Evolutionary conservation across 2,113 vertebrate species (phyloP).

Genomic region (Turnix velox): DNA sequence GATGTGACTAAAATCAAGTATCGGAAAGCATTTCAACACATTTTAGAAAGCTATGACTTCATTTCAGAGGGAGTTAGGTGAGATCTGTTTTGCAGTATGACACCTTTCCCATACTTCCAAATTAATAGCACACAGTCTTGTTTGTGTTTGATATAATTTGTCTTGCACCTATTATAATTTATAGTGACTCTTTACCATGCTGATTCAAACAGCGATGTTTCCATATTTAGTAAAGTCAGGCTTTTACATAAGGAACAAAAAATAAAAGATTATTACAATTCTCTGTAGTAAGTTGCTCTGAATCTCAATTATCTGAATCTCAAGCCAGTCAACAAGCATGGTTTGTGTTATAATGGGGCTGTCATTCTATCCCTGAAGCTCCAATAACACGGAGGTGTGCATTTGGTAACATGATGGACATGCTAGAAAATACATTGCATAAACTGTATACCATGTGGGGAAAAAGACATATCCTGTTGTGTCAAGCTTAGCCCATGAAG

Average conservation of each 20-base stretch:
- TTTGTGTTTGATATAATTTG: not conserved
- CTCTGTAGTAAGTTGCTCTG: not conserved
- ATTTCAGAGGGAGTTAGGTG: not conserved
- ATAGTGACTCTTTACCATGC: not conserved
- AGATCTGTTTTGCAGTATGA: not conserved
- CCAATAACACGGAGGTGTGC: not conserved
- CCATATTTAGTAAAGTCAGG: not conserved
- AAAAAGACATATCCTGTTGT: not conserved
- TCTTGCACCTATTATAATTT: not conserved
- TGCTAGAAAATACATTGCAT: not conserved
- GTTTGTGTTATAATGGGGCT: not conserved
- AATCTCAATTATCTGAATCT: not conserved
- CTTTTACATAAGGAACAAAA: not conserved
- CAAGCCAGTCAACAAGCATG: not conserved
- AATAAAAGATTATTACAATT: not conserved
- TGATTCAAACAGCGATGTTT: not conserved
- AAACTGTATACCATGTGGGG: not conserved
- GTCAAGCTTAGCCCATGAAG: not conserved
- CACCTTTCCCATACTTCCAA: not conserved
- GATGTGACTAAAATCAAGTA: not conserved
- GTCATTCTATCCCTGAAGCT: not conserved
- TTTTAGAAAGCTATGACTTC: not conserved
- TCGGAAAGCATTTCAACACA: not conserved
- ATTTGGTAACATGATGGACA: not conserved
- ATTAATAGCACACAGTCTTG: no score